Percentiles rank a stretch among this genome's conserved stretches.
phyloP scores from a whole-genome alignment of 2,888 invertebrate species.

The Teinopalpus imperialis region DNA sequence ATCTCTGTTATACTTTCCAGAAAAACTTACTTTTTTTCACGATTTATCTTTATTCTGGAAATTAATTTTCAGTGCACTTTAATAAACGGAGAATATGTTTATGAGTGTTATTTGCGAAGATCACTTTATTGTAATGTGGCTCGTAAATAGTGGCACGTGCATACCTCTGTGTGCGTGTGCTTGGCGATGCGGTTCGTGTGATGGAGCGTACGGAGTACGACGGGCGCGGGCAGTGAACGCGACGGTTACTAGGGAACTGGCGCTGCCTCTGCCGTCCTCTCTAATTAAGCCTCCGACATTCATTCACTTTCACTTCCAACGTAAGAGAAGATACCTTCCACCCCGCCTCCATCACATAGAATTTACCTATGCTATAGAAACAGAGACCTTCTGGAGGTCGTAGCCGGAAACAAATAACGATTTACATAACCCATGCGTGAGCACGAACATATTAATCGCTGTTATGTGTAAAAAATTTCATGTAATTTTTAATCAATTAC shows the following conservation, averaged over 20 bases:
- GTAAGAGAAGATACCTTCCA: constrained; percentile 67
- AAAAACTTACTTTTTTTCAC: no score
- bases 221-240: constrained; percentile 61
- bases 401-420: constrained; percentile 57
- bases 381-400: constrained; percentile 78
- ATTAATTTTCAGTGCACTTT: background rate
- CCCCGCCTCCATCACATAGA: constrained; percentile 57
- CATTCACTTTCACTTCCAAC: constrained; percentile 82
- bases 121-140: constrained; percentile 7
- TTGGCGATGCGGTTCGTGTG: constrained; percentile 34
- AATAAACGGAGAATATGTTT: background rate
- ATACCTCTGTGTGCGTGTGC: constrained; percentile 58
- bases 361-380: constrained; percentile 39
- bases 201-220: constrained; percentile 35
- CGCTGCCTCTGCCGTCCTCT: constrained; percentile 73
- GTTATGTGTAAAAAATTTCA: constrained; percentile 9
- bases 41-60: no score
- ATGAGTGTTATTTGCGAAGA: constrained; percentile 8
- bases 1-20: no score
- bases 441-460: constrained; percentile 34
- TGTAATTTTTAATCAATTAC: constrained; percentile 15
- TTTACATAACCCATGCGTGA: constrained; percentile 52
- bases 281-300: constrained; percentile 80
- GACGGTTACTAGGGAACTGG: constrained; percentile 71
- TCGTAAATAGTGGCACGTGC: constrained; percentile 46